Conservation (phyloP, 2,113 vertebrate species). For the Ammospiza nelsoni region DNA sequence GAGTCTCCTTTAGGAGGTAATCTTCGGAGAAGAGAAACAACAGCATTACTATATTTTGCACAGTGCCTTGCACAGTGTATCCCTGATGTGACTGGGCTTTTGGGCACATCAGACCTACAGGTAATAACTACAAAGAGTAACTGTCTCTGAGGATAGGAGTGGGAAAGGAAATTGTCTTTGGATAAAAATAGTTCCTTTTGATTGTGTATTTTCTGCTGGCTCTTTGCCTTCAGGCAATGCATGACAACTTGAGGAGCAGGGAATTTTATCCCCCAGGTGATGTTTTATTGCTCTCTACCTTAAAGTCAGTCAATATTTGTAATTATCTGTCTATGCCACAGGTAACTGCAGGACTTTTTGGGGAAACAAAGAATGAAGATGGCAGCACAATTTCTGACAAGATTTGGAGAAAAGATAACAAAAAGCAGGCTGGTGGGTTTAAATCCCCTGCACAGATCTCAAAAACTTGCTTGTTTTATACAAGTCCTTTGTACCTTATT, state of each 20-base stretch:
- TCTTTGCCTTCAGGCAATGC: conserved; percentile 44
- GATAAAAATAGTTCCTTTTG: conserved; percentile 65
- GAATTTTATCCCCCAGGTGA: conserved; percentile 1
- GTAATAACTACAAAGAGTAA: conserved; percentile 52
- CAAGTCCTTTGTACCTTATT: background rate
- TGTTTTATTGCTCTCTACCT: conserved; percentile 45
- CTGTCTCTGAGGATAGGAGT: conserved; percentile 30
- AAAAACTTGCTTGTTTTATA: background rate
- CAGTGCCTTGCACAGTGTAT: conserved; percentile 24
- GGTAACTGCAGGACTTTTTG: background rate
- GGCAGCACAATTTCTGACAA: background rate
- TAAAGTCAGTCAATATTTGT: conserved; percentile 58
- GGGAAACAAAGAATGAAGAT: background rate
- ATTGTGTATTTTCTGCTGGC: conserved; percentile 56
- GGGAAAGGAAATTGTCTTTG: conserved; percentile 62
- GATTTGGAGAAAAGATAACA: background rate
- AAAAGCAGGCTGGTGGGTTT: background rate
- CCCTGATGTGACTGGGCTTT: conserved; percentile 50
- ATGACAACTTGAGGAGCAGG: conserved; percentile 30
- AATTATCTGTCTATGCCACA: conserved; percentile 44
- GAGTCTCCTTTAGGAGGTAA: conserved; percentile 20
- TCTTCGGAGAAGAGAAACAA: conserved; percentile 11
- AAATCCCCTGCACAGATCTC: background rate
- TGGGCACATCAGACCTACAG: conserved; percentile 47
- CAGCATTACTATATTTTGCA: background rate